Evolutionary conservation across 2,888 invertebrate species (phyloP), one percentile per base, ranked within the genome.

Genomic region (Hypena proboscidalis): DNA sequence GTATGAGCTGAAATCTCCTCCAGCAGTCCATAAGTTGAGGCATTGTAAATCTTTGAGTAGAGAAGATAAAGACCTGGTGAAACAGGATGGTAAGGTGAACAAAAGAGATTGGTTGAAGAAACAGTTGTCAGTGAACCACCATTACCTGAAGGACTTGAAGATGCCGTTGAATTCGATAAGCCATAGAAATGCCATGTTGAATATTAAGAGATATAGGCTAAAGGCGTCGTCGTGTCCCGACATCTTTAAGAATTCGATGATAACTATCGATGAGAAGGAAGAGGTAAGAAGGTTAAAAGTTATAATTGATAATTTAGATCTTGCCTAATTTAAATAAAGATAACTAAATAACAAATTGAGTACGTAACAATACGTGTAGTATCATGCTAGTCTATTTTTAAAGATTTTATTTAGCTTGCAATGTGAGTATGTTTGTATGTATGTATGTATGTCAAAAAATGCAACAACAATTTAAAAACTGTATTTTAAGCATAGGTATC

Each of bases 191-290:
- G 97, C 97, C 3, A 95, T 97, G 90, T 83, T 97, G 41, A 97
- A 96, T 77, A 95, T 95, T 41, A 95, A 95, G 67, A 94, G 95
- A 54, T 97, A 97, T 80, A 92, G 95, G 38, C 83, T 97, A 45
- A 92, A 95, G 51, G 97, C 97, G 0, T 97, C 96, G 1, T 97
- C 97, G 27, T 98, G 98, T 78, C 98, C 98, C 0, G 95, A 98
- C 83, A 97, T 98, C 67, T 97, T 94, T 74, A 93, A 95, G 64
- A 96, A 96, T 75, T 97, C 96, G n/a, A 96, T 97, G 95, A 95
- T 95, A 31, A 95, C 96, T 2, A 93, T 97, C 35, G 94, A 94
- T 31, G 94, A 94, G 59, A 95, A 95, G 69, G 93, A 93, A 69
- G 95, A 96, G 92, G 96, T 96, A 82, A 85, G 81, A 33, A n/a